These are phyloP conservation scores for Recurvirostra avosetta DNA, from an alignment of 2,113 vertebrate genomes.

Conservation along the genomic window DNA sequence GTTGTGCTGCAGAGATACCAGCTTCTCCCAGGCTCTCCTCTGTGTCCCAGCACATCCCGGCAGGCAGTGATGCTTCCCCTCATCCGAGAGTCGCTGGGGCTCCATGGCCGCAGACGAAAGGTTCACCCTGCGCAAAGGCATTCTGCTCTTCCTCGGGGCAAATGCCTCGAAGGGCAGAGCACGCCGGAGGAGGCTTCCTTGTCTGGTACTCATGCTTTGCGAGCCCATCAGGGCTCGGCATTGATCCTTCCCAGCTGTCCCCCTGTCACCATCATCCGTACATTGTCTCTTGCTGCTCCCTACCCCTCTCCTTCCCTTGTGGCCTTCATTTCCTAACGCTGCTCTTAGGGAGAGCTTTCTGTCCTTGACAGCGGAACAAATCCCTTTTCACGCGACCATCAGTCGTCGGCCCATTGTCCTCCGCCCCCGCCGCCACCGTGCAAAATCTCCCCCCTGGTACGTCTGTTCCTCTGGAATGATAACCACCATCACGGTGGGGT, in stretches of 20 bases:
- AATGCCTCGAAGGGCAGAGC: background rate
- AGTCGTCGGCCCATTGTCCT: background rate
- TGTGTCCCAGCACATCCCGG: background rate
- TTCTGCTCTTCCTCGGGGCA: background rate
- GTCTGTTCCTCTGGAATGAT: slow-evolving; percentile 42
- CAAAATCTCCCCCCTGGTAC: background rate
- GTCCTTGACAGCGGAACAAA: slow-evolving; percentile 75
- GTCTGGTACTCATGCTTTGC: background rate
- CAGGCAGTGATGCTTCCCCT: background rate
- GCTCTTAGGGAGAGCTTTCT: slow-evolving; percentile 59
- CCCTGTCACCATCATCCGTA: background rate
- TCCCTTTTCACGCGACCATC: slow-evolving; percentile 68
- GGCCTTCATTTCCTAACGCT: slow-evolving; percentile 39
- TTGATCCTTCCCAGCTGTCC: background rate
- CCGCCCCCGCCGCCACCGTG: background rate
- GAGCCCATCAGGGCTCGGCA: background rate
- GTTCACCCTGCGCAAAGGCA: background rate
- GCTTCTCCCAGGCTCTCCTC: background rate
- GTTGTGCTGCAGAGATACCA: background rate
- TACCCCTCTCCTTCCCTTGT: slow-evolving; percentile 8
- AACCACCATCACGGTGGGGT: background rate
- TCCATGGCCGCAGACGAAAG: accelerated
- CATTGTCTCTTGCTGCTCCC: background rate
- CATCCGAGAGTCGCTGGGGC: accelerated
- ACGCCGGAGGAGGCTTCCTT: background rate